These are phyloP conservation scores for Hydractinia echinata DNA, from an alignment of 30 jellyfish, hydroid and myxozoan genomes.

Conservation along the genomic window DNA sequence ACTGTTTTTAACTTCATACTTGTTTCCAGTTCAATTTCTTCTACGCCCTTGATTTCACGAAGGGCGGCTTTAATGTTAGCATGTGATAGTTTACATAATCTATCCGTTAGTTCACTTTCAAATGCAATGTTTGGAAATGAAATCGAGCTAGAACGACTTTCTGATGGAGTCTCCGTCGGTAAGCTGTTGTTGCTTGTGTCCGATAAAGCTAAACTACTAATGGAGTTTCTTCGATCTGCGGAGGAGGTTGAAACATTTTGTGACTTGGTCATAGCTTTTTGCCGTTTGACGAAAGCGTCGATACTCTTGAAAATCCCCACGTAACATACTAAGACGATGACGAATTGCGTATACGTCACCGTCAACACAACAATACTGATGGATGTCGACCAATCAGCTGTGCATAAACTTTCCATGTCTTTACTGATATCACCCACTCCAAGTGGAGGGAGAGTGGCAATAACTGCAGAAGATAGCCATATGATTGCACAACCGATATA, in stretches of 20 bases:
- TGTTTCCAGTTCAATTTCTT: neutral
- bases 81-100: neutral
- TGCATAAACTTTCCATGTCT: slow-evolving; percentile 47
- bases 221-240: neutral
- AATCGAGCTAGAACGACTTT: slow-evolving; percentile 1
- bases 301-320: slow-evolving; percentile 43
- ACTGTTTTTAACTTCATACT: neutral
- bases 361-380: slow-evolving; percentile 47
- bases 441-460: slow-evolving; percentile 55
- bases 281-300: slow-evolving; percentile 44
- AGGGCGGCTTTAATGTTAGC: slow-evolving; percentile 5
- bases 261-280: slow-evolving; percentile 66
- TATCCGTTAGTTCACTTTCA: neutral
- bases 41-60: neutral
- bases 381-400: slow-evolving; percentile 68
- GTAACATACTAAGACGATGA: slow-evolving; percentile 53
- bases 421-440: slow-evolving; percentile 39
- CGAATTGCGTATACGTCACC: slow-evolving; percentile 66
- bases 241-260: slow-evolving; percentile 51
- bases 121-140: neutral
- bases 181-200: neutral
- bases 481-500: slow-evolving; percentile 26
- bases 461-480: slow-evolving; percentile 23
- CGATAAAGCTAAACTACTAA: neutral
- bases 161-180: neutral